These are phyloP conservation scores for Tetheella fluctuosa DNA, from an alignment of 2,888 invertebrate species.

Conservation along the genomic window DNA sequence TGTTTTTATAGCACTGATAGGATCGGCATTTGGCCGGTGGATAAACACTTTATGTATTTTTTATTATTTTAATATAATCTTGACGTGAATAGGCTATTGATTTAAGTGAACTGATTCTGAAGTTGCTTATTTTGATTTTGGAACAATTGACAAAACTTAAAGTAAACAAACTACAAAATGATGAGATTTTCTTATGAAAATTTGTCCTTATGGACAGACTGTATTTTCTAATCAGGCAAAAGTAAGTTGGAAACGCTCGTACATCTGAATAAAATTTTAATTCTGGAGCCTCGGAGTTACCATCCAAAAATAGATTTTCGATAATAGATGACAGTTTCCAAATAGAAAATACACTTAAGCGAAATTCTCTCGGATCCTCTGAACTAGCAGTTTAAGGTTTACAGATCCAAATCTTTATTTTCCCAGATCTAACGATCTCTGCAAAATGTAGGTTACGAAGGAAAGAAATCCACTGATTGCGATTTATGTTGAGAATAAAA, in stretches of 20 bases:
- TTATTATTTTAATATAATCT: not conserved
- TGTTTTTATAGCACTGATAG: not conserved
- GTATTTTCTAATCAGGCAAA: too few relatives aligned
- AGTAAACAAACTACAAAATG: not conserved
- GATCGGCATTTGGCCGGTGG: constrained; percentile 1
- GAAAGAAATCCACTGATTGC: constrained; percentile 6
- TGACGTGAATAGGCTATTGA: not conserved
- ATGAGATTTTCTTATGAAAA: too few relatives aligned
- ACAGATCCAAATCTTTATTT: not conserved
- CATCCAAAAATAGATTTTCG: too few relatives aligned
- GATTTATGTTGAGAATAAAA: constrained; percentile 14
- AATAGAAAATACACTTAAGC: too few relatives aligned
- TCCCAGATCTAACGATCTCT: not conserved
- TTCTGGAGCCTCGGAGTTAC: too few relatives aligned
- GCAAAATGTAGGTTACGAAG: not conserved
- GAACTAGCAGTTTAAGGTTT: not conserved
- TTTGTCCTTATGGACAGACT: too few relatives aligned
- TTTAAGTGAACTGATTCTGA: not conserved
- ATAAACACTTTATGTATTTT: constrained; percentile 2
- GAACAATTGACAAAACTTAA: not conserved
- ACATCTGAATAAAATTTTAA: too few relatives aligned
- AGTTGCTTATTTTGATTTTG: not conserved
- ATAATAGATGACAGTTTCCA: too few relatives aligned
- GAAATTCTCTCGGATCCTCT: not conserved
- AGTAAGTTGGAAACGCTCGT: too few relatives aligned